phyloP scores from a whole-genome alignment of 2,113 vertebrate species.

The Rhizomys pruinosus region DNA sequence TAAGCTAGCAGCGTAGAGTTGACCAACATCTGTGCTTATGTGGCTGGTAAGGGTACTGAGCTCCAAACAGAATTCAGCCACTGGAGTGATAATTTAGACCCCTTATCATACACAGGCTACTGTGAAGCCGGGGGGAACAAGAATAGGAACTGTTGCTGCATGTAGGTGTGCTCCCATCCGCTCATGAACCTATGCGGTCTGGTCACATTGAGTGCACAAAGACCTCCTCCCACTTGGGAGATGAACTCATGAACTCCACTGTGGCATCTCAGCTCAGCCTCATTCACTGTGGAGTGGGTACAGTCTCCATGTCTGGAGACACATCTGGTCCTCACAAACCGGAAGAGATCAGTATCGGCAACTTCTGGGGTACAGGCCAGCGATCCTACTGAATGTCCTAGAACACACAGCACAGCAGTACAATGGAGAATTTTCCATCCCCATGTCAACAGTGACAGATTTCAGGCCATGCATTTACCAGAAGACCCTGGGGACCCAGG shows the following conservation, averaged over 20 bases:
- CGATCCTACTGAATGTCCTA: background rate
- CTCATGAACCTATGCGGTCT: background rate
- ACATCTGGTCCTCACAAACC: background rate
- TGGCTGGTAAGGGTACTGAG: background rate
- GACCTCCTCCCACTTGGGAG: conserved; percentile 52
- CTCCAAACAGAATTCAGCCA: background rate
- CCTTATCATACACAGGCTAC: background rate
- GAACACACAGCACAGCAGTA: no score
- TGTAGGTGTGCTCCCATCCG: background rate
- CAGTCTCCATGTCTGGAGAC: background rate
- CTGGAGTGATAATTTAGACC: background rate
- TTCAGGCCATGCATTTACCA: background rate
- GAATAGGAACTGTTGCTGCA: background rate
- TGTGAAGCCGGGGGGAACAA: background rate
- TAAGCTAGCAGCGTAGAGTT: background rate
- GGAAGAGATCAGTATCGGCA: background rate
- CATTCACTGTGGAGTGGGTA: background rate
- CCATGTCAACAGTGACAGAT: background rate
- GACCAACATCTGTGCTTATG: background rate
- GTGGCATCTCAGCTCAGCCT: background rate
- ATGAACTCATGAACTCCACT: conserved; percentile 49
- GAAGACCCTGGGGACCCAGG: background rate
- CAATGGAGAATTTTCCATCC: background rate
- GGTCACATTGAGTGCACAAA: conserved; percentile 5
- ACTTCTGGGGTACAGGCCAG: background rate